Conservation (phyloP, 1,140 invertebrate species). For the Ooceraea biroi region DNA sequence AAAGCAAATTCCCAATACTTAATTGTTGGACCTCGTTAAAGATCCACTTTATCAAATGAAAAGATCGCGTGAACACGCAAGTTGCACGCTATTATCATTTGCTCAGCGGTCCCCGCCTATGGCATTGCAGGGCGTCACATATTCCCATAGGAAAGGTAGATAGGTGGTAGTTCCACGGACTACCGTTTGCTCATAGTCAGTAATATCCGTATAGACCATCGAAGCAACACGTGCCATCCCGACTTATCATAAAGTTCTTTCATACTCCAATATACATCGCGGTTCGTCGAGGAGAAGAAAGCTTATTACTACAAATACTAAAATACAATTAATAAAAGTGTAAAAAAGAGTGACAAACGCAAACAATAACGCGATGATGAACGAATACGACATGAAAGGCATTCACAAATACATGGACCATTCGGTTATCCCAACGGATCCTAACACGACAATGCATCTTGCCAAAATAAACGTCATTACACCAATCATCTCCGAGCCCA, state of each 20-base stretch:
- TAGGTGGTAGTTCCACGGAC: conserved; percentile 1
- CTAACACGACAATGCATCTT: background rate
- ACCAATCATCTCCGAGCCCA: background rate
- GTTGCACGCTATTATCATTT: conserved; percentile 27
- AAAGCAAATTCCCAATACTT: background rate
- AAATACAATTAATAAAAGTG: background rate
- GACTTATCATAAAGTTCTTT: conserved; percentile 17
- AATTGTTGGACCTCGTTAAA: background rate
- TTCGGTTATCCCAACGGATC: background rate
- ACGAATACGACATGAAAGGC: background rate
- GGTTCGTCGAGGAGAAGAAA: background rate
- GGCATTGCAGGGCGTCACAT: conserved; percentile 7
- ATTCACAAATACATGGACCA: background rate
- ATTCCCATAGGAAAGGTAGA: conserved; percentile 46
- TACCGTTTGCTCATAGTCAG: conserved; percentile 4
- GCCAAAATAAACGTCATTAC: conserved; percentile 63
- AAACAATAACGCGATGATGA: background rate
- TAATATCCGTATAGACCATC: conserved; percentile 3
- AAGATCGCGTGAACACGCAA: conserved; percentile 70
- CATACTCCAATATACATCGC: background rate
- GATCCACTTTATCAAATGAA: conserved; percentile 75
- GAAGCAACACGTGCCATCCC: conserved; percentile 1
- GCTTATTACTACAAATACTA: background rate
- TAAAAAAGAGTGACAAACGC: background rate
- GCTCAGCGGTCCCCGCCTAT: background rate